Percentiles rank a stretch among this genome's conserved stretches.
These are phyloP conservation scores for Ophioninae sp. DNA, from an alignment of 2,888 invertebrate species.

Conservation along the genomic window DNA sequence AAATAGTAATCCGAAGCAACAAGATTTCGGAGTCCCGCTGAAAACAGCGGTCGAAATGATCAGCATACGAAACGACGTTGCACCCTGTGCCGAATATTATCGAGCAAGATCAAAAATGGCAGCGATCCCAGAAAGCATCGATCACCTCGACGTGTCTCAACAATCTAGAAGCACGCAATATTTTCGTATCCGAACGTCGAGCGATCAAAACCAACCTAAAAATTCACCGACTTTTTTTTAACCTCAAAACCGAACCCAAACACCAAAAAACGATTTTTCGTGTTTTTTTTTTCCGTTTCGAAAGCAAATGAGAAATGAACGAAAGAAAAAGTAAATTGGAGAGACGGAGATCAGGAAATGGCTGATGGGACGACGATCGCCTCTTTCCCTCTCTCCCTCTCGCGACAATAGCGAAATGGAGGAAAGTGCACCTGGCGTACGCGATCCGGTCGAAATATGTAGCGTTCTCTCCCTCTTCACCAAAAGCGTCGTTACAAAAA, in stretches of 20 bases:
- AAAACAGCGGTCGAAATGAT: no score
- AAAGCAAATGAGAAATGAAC: constrained; percentile 4
- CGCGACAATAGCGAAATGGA: constrained; percentile 52
- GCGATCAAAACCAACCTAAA: no score
- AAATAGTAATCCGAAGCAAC: no score
- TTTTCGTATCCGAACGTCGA: no score
- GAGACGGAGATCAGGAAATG: constrained; percentile 42
- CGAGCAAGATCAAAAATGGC: neutral
- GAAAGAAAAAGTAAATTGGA: constrained; percentile 10
- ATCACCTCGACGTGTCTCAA: no score
- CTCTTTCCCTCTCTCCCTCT: neutral
- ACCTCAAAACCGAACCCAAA: neutral
- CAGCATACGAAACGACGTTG: no score
- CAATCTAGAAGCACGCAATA: no score
- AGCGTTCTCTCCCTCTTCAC: neutral
- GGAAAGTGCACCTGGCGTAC: constrained; percentile 63
- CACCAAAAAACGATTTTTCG: neutral
- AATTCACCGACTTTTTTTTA: no score
- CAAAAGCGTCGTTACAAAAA: neutral
- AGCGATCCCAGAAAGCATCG: neutral
- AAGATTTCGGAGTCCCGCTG: no score
- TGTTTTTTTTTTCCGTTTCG: neutral
- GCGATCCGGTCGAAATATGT: constrained; percentile 65
- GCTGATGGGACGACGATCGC: constrained; percentile 57
- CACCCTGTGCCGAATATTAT: neutral